Evolutionary conservation across 1,140 invertebrate genomes (phyloP).

Genomic region (Teleogryllus occipitalis): DNA sequence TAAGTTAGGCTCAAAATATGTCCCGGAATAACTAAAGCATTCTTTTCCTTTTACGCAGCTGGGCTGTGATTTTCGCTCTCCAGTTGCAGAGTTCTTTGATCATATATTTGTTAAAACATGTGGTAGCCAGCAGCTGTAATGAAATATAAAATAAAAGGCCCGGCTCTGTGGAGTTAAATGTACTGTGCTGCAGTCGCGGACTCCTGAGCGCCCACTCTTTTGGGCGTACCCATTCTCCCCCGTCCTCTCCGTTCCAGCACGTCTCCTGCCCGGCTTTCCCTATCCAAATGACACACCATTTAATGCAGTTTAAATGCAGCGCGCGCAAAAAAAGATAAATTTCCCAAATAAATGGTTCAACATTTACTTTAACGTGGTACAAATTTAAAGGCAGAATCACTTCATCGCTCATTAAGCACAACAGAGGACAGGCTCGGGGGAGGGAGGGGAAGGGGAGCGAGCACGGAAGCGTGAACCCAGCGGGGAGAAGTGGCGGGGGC

Average conservation of each 20-base stretch:
- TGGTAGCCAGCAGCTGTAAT: neutral
- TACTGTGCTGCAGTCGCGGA: neutral
- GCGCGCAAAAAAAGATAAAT: neutral
- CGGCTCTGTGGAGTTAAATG: neutral
- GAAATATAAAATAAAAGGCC: neutral
- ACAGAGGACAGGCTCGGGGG: neutral
- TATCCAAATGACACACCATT: neutral
- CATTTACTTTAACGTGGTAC: constrained; percentile 4
- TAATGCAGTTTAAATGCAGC: constrained; percentile 4
- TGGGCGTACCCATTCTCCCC: too few species aligned
- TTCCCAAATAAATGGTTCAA: neutral
- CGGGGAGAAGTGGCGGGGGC: too few species aligned
- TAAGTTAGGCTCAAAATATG: neutral
- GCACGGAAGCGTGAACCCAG: neutral
- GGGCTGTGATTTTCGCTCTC: neutral
- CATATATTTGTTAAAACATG: constrained; percentile 2
- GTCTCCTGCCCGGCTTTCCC: neutral
- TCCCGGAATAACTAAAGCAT: neutral
- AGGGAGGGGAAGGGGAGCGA: too few species aligned
- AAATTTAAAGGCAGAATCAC: constrained; percentile 1
- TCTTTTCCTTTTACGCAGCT: neutral
- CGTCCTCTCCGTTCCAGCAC: neutral
- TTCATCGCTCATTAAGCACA: neutral
- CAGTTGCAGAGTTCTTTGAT: neutral
- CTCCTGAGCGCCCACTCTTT: neutral